Evolutionary conservation across 1,140 invertebrate genomes (phyloP), one percentile per base, ranked within the genome.

Genomic region (Drosophila simulans): DNA sequence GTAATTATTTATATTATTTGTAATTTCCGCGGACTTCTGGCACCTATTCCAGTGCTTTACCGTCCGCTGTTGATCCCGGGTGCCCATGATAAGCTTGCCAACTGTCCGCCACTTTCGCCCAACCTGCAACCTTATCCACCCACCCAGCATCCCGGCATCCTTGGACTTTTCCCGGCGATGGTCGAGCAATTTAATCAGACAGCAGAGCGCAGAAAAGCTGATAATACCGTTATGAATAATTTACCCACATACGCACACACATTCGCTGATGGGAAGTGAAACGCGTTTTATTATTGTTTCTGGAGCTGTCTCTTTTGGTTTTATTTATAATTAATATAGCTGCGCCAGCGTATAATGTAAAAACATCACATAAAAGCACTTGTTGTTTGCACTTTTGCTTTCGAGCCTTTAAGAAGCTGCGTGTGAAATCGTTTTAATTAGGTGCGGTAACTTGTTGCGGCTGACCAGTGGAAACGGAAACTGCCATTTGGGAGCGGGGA

Each of bases 191-290:
- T 89, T 89, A 88, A 89, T 88, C 84, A 88, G 84, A 40, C 66
- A 65, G 59, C 64, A 59, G 63, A 46, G 72, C 54, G 77, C 72
- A 64, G 79, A 66, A 84, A 88, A 80, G 76, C 83, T 83, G 84
- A 88, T 88, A 89, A 88, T 80, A 77, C 83, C 68, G 71, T 89
- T 89, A 80, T 88, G 84, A 84, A 88, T 89, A 89, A 88, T 89
- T 84, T 80, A 77, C 79, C 79, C 39, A 27, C 63, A 69, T 37
- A 31, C 45, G 4, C 53, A 15, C 39, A 34, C 51, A 34, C 52
- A 42, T 0, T 35, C 13, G 37, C 5, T 17, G 7, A 45, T 25
- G 51, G 20, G 25, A 15, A 53, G 48, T 22, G 56, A 74, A 53
- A 52, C 20, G 45, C 57, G 51, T 52, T 55, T 80, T 70, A 64